These are phyloP conservation scores for Sebastes trivittatus DNA, from an alignment of 2,797 vertebrate species.

Conservation along the genomic window DNA sequence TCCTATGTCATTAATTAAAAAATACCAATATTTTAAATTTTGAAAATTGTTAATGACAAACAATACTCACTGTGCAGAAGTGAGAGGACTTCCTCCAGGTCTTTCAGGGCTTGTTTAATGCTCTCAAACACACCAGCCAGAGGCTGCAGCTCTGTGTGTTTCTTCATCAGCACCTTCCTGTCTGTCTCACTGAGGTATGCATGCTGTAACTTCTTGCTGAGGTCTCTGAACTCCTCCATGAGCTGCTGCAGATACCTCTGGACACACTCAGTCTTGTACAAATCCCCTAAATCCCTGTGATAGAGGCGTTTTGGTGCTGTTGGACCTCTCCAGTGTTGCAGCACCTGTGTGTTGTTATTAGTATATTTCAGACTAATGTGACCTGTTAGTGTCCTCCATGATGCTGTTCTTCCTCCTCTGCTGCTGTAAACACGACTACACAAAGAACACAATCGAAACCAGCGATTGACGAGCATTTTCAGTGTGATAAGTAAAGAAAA, in stretches of 20 bases:
- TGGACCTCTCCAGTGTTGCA: not conserved
- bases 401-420: not conserved
- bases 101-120: conserved; percentile 75
- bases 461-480: conserved; percentile 49
- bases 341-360: not conserved
- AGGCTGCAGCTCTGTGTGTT: conserved; percentile 78
- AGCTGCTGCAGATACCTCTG: conserved; percentile 83
- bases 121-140: conserved; percentile 74
- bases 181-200: conserved; percentile 77
- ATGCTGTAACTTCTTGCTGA: conserved; percentile 71
- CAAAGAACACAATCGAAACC: conserved; percentile 6
- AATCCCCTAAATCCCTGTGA: conserved; percentile 62
- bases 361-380: not conserved
- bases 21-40: not conserved
- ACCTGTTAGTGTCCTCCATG: conserved; percentile 33
- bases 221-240: conserved; percentile 76
- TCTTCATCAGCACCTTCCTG: conserved; percentile 71
- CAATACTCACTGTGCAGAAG: conserved; percentile 82
- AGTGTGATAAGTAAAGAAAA: not conserved
- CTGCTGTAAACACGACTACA: conserved; percentile 15
- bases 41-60: not conserved
- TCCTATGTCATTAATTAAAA: not conserved
- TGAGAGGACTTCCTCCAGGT: conserved; percentile 84
- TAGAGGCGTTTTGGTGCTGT: not conserved
- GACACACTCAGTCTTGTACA: conserved; percentile 80